Evolutionary conservation across 2,888 invertebrate genomes (phyloP), one percentile per base, ranked within the genome.

Genomic region (Gastracanthus pulcherrimus): DNA sequence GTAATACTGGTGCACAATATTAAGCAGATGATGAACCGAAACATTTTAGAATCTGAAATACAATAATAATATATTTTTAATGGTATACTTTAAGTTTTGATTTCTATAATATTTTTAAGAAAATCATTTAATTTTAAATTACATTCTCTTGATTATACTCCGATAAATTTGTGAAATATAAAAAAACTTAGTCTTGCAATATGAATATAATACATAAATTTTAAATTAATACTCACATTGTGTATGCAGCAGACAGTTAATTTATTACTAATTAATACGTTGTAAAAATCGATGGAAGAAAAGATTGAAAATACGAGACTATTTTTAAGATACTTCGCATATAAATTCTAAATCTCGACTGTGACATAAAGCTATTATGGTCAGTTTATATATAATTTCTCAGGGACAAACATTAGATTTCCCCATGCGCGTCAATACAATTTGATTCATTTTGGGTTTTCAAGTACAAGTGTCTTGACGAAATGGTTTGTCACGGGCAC

Each of bases 381-480:
- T 16, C 26, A 34, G 41, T n/a, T 72, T 72, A 71, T 78, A 66
- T 79, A 66, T 71, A 23, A 69, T 31, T 38, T 31, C 1, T 74
- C 72, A 79, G 67, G 79, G 79, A 26, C 66, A 36, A 72, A 72
- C 29, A 23, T 34, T 67, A 66, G 29, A 77, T 77, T 77, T 70
- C 29, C 51, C 77, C 19, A 64, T n/a, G 34, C 13, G 34, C 26
- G 41, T 76, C 31, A 29, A n/a, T 55, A 23, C 5, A 45, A 26
- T 41, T 64, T 19, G 45, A 58, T 29, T 55, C 41, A 45, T 60
- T 69, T 76, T 45, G 60, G 41, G 58, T 34, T 69, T 76, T 60
- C 34, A 69, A 38, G 62, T 9, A 41, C 41, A 23, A 34, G 19
- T 36, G 36, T 51, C 31, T 16, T 64, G 26, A 55, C 55, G 55